These are phyloP conservation scores for Circaetus cinerascens DNA, from an alignment of 2,113 vertebrate genomes.

Conservation along the genomic window DNA sequence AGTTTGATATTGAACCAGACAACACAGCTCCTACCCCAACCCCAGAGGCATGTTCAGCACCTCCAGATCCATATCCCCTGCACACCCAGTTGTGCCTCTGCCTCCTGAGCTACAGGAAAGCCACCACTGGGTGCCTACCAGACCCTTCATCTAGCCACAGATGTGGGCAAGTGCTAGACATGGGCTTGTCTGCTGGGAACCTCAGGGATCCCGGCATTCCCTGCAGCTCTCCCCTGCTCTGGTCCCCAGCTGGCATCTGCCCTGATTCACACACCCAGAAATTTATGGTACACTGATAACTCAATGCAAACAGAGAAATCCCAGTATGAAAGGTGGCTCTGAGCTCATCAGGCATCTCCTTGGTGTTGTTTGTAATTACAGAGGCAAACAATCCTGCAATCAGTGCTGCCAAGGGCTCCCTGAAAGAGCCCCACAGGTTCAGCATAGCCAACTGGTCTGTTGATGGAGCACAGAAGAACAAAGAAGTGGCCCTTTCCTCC, in stretches of 20 bases:
- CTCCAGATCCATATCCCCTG: neutral
- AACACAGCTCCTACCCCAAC: neutral
- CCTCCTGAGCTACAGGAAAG: neutral
- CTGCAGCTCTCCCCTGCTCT: neutral
- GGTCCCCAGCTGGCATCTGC: neutral
- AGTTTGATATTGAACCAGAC: neutral
- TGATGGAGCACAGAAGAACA: neutral
- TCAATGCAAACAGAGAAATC: neutral
- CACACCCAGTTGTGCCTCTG: neutral
- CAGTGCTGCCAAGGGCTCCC: neutral
- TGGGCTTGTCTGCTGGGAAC: neutral
- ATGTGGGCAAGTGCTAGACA: neutral
- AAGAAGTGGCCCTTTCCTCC: neutral
- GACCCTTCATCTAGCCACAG: neutral
- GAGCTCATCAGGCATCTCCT: neutral
- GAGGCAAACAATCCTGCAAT: neutral
- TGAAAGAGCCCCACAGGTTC: neutral
- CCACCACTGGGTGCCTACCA: neutral
- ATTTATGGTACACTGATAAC: conserved; percentile 4
- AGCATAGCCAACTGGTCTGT: neutral
- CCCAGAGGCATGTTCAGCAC: neutral
- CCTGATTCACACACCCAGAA: accelerated
- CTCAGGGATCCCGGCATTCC: accelerated
- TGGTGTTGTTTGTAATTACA: neutral
- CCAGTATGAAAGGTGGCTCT: neutral